Evolutionary conservation across 2,888 invertebrate genomes (phyloP), one percentile per base, ranked within the genome.

Genomic region (Dasypogon diadema): DNA sequence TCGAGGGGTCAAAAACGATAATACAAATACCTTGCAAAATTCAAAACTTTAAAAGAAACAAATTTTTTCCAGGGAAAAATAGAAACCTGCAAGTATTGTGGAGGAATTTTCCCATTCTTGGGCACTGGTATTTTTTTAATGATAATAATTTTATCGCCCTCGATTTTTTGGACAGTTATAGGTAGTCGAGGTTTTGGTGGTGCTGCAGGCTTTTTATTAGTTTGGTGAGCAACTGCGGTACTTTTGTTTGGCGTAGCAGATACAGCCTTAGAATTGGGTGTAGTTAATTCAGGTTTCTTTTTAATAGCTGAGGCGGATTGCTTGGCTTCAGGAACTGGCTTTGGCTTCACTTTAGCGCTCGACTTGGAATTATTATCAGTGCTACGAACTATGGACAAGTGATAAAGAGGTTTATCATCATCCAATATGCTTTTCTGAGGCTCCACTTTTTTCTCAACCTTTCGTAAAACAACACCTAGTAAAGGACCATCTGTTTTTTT

Each of bases 141-240:
- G 68, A 86, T 85, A 30, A 86, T 85, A 55, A 86, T 86, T 80
- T 86, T 86, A 80, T 86, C 86, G 75, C 86, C 86, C 81, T 85
- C 86, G 80, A 86, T 85, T 78, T 81, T 85, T 74, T 86, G 85
- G 74, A 86, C 84, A 2, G 85, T 86, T 76, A 86, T 84, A 14
- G 85, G 85, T 34, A 85, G 84, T 3, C 85, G 85, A 0, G 80
- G 80, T 75, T 83, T 84, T 16, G 79, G 75, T 0, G 75, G 77
- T 51, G 80, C 79, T 30, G 76, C 77, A 2, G 77, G 37, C 37
- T 63, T 74, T 30, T 74, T 74, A 37, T 42, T 73, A 63, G 46
- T 46, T 58, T 74, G 58, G 16, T 58, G 58, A 26, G 34, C 34
- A 22, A 51, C 26, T 18, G 60, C n/a, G 30, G 74, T 48, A 22